These are phyloP conservation scores for Caligus rogercresseyi DNA, from an alignment of 1,140 invertebrate genomes.

Conservation along the genomic window DNA sequence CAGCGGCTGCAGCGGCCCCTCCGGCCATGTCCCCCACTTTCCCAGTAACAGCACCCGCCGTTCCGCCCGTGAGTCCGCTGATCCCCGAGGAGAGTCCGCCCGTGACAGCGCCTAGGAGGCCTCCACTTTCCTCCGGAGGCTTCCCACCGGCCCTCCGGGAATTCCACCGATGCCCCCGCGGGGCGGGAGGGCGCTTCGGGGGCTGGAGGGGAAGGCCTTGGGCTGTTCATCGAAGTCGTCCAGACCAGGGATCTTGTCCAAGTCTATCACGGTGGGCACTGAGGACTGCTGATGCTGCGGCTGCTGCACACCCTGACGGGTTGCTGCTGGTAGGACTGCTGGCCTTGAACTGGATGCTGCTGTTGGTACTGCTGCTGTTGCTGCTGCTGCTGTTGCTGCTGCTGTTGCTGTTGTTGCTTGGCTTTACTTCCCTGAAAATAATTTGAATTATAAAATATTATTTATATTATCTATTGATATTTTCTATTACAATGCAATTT, in stretches of 20 bases:
- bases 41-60: constrained; percentile 25
- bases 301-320: no score
- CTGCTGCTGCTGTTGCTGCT: constrained; percentile 6
- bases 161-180: neutral
- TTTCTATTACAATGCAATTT: no score
- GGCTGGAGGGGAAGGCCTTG: neutral
- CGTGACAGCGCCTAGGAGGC: constrained; percentile 13
- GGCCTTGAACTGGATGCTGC: neutral
- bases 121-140: constrained; percentile 28
- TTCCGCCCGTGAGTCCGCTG: constrained; percentile 22
- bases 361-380: constrained; percentile 17
- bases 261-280: neutral
- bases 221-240: constrained; percentile 3
- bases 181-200: neutral
- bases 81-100: constrained; percentile 24
- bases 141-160: no score
- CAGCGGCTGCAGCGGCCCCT: neutral
- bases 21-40: constrained; percentile 13
- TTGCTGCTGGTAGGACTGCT: neutral
- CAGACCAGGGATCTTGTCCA: constrained; percentile 12
- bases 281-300: neutral
- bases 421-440: neutral
- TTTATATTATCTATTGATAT: no score
- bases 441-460: no score
- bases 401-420: constrained; percentile 12